Percentiles rank a stretch among this genome's conserved stretches.
phyloP scores from a whole-genome alignment of 1,140 invertebrate species.

The Drosophila serrata region DNA sequence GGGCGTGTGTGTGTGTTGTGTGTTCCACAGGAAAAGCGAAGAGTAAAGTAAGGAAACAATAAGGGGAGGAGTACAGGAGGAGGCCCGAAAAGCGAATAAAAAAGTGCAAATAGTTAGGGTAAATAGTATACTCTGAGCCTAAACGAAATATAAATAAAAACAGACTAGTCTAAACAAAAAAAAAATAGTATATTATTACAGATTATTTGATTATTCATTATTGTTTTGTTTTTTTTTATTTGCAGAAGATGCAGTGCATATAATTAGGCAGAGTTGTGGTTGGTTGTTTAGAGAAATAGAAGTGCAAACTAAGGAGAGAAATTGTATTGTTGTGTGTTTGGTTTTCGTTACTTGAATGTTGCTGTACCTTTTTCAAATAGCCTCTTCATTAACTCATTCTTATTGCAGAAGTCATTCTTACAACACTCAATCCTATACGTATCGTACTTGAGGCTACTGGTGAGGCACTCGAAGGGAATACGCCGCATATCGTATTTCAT shows the following conservation, averaged over 20 bases:
- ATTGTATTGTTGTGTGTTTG: slow-evolving; percentile 41
- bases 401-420: slow-evolving; percentile 84
- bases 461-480: slow-evolving; percentile 77
- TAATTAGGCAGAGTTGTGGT: slow-evolving; percentile 61
- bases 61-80: slow-evolving; percentile 13
- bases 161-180: slow-evolving; percentile 38
- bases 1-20: slow-evolving; percentile 28
- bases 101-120: slow-evolving; percentile 42
- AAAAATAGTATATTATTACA: slow-evolving; percentile 38
- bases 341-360: slow-evolving; percentile 47
- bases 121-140: slow-evolving; percentile 40
- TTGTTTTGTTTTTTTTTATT: slow-evolving; percentile 32
- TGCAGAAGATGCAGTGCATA: slow-evolving; percentile 62
- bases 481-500: slow-evolving; percentile 81
- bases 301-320: slow-evolving; percentile 70
- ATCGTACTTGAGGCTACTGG: slow-evolving; percentile 69
- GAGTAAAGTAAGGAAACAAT: slow-evolving; percentile 21
- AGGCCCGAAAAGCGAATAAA: slow-evolving; percentile 39
- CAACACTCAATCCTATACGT: slow-evolving; percentile 83
- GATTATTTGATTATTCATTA: slow-evolving; percentile 57
- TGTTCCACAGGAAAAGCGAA: slow-evolving; percentile 27
- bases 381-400: slow-evolving; percentile 81
- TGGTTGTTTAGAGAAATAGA: slow-evolving; percentile 45
- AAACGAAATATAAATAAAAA: slow-evolving; percentile 24
- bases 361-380: slow-evolving; percentile 80